Evolutionary conservation across 2,888 invertebrate genomes (phyloP).

Genomic region (Hirtodrosophila duncani): DNA sequence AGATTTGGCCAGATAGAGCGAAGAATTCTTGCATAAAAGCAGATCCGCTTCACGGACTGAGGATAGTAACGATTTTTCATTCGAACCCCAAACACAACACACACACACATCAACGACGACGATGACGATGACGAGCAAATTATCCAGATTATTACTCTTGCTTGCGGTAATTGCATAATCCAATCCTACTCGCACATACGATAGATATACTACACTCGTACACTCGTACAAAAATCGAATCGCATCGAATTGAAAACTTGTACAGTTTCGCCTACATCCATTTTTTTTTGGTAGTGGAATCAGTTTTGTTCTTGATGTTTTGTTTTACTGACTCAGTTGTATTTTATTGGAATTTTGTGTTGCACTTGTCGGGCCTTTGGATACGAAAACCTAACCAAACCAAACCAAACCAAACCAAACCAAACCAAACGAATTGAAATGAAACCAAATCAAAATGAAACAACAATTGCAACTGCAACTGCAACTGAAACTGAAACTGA

Average conservation of each 20-base stretch:
- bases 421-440: constrained; percentile 40
- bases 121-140: constrained; percentile 76
- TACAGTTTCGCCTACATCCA: no score
- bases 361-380: constrained; percentile 48
- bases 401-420: constrained; percentile 32
- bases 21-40: constrained; percentile 73
- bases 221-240: no score
- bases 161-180: constrained; percentile 74
- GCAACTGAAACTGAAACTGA: constrained; percentile 27
- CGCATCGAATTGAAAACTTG: constrained; percentile 18
- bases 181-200: neutral
- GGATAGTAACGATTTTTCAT: constrained; percentile 76
- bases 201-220: no score
- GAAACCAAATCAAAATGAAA: constrained; percentile 18
- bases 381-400: constrained; percentile 39
- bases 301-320: constrained; percentile 27
- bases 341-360: constrained; percentile 53
- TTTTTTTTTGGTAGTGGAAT: constrained; percentile 4
- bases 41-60: constrained; percentile 7
- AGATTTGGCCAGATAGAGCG: constrained; percentile 41
- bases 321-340: constrained; percentile 40
- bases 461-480: constrained; percentile 6
- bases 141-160: constrained; percentile 72
- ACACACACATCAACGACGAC: constrained; percentile 29
- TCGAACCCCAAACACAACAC: constrained; percentile 64